phyloP scores from a whole-genome alignment of 2,797 vertebrate species.

The Enteromius treurensis region DNA sequence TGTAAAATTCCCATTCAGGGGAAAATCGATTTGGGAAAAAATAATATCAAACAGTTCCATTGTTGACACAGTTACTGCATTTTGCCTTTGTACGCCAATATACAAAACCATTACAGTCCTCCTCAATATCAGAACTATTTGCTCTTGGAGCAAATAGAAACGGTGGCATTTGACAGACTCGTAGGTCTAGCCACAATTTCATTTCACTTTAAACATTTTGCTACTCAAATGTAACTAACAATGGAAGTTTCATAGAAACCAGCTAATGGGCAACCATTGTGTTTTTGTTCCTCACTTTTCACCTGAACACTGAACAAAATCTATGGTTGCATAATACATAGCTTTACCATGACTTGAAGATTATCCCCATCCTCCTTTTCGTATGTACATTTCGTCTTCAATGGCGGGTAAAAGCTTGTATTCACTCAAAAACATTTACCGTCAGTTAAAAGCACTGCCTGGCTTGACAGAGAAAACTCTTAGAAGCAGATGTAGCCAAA shows the following conservation, averaged over 20 bases:
- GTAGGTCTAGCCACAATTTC: slow-evolving; percentile 34
- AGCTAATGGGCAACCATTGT: slow-evolving; percentile 71
- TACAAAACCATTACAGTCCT: background rate
- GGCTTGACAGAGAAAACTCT: slow-evolving; percentile 60
- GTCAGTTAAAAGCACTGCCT: slow-evolving; percentile 72
- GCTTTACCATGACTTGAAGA: slow-evolving; percentile 55
- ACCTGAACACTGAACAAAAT: slow-evolving; percentile 45
- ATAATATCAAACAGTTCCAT: background rate
- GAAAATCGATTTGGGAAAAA: rapidly evolving
- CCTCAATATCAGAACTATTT: slow-evolving; percentile 20
- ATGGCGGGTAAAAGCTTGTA: slow-evolving; percentile 69
- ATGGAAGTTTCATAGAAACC: slow-evolving; percentile 93
- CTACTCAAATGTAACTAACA: slow-evolving; percentile 83
- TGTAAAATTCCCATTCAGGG: background rate
- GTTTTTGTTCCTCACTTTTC: slow-evolving; percentile 50
- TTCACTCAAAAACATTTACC: slow-evolving; percentile 79
- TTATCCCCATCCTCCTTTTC: slow-evolving; percentile 10
- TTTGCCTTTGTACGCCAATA: background rate
- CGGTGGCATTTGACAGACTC: slow-evolving; percentile 34
- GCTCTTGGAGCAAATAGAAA: slow-evolving; percentile 34
- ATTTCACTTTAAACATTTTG: slow-evolving; percentile 54
- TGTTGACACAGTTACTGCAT: background rate
- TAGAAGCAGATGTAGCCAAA: slow-evolving; percentile 45
- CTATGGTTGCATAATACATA: slow-evolving; percentile 66
- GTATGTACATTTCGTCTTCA: slow-evolving; percentile 34